These are phyloP conservation scores for Desmodus rotundus DNA, from an alignment of 2,113 vertebrate species.

Conservation along the genomic window DNA sequence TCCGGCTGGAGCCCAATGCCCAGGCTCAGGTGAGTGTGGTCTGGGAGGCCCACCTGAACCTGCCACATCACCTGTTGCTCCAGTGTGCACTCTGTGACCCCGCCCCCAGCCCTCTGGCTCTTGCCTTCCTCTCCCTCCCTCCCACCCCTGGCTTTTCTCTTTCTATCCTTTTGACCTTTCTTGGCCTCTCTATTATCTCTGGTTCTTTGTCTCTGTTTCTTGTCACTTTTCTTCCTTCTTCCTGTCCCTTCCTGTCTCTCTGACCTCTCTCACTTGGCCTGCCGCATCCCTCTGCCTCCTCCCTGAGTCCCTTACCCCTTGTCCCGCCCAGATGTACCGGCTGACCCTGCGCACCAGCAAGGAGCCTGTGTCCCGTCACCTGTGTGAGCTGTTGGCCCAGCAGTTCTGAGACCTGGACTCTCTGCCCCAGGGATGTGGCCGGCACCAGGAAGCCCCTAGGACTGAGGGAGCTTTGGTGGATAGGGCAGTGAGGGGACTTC, in stretches of 20 bases:
- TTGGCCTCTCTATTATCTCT: background rate
- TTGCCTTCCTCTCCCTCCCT: background rate
- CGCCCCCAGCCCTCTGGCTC: too few species aligned
- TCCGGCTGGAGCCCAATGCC: conserved; percentile 92
- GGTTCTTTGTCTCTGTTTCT: background rate
- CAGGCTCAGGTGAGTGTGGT: conserved; percentile 90
- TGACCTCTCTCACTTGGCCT: rapidly evolving
- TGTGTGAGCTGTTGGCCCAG: conserved; percentile 91
- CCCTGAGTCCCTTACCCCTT: background rate
- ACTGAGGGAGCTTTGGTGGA: conserved; percentile 61
- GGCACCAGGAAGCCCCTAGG: conserved; percentile 9
- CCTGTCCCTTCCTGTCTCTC: background rate
- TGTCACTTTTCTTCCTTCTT: background rate
- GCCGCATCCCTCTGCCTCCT: background rate
- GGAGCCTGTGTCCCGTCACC: conserved; percentile 88
- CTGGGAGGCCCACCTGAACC: background rate
- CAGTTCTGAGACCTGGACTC: conserved; percentile 81
- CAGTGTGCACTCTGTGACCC: background rate
- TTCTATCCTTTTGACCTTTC: background rate
- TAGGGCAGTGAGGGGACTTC: conserved; percentile 76
- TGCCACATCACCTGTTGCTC: background rate
- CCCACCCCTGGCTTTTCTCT: background rate
- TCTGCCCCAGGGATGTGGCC: conserved; percentile 26
- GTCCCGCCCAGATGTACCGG: conserved; percentile 88
- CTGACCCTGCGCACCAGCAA: conserved; percentile 95